These are phyloP conservation scores for Drosophila melanosoma DNA, from an alignment of 2,888 invertebrate genomes.

Conservation along the genomic window DNA sequence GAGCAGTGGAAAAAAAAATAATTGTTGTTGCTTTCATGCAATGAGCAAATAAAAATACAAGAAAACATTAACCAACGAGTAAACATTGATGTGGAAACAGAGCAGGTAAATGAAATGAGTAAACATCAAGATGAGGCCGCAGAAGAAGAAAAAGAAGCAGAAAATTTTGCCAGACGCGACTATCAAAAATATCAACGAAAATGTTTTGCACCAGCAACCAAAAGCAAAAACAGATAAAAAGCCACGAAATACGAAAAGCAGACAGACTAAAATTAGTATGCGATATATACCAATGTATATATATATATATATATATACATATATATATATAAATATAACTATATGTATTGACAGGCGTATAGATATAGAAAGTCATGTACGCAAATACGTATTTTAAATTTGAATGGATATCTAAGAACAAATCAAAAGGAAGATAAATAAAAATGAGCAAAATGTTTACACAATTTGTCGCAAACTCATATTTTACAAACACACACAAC, in stretches of 20 bases:
- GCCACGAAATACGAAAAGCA: constrained; percentile 37
- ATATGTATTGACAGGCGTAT: constrained; percentile 6
- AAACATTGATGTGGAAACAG: constrained; percentile 53
- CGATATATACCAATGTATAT: constrained; percentile 15
- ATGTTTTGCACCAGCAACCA: constrained; percentile 24
- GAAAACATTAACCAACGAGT: constrained; percentile 43
- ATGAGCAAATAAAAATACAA: constrained; percentile 49
- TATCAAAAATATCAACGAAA: constrained; percentile 56
- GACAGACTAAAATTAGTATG: constrained; percentile 68
- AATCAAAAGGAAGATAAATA: constrained; percentile 12
- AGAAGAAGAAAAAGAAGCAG: not conserved
- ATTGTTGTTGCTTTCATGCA: constrained; percentile 12
- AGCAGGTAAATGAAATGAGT: constrained; percentile 38
- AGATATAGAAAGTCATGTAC: constrained; percentile 23
- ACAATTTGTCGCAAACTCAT: constrained; percentile 36
- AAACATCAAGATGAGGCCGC: constrained; percentile 11
- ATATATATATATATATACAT: constrained; percentile 1
- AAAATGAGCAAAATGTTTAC: constrained; percentile 34
- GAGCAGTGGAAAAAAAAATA: constrained; percentile 24
- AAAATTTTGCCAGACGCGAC: constrained; percentile 21
- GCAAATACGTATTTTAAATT: constrained; percentile 22
- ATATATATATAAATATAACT: constrained; percentile 11
- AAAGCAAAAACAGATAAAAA: constrained; percentile 35
- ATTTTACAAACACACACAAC: constrained; percentile 8
- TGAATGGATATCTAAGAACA: constrained; percentile 38